Percentiles rank a stretch among this genome's conserved stretches.
Conservation (phyloP, 2,888 invertebrate genomes). For the Diarsia rubi region DNA sequence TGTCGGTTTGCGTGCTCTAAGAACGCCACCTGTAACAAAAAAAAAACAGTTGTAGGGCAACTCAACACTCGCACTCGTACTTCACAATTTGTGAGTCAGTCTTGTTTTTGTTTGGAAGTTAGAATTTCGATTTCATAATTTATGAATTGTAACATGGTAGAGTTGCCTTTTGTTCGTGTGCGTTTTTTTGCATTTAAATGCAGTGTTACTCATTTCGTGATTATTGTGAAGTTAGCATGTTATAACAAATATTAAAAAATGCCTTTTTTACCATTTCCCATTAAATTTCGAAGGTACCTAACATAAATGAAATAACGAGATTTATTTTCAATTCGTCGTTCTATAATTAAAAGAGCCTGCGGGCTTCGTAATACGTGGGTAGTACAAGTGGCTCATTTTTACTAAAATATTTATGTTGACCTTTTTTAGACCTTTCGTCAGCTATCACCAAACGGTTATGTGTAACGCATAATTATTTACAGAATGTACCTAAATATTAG, state of each 20-base stretch:
- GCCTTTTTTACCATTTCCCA: not conserved
- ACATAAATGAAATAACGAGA: constrained; percentile 3
- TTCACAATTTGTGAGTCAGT: constrained; percentile 16
- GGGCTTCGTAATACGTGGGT: constrained; percentile 7
- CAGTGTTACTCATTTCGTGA: not conserved
- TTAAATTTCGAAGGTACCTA: not conserved
- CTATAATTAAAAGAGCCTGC: constrained; percentile 26
- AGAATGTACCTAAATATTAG: not conserved
- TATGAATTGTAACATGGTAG: not conserved
- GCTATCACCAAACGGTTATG: not conserved
- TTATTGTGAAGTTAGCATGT: not conserved
- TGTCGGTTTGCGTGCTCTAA: constrained; percentile 78
- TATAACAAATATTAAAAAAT: not conserved
- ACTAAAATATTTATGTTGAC: not conserved
- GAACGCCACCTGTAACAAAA: constrained; percentile 88
- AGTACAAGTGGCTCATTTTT: constrained; percentile 6
- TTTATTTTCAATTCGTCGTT: constrained; percentile 1
- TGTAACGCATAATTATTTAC: not conserved
- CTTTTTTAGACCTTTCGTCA: constrained; percentile 9
- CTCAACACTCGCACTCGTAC: not conserved
- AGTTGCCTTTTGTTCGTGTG: not conserved
- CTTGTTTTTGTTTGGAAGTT: constrained; percentile 23
- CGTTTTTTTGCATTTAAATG: not conserved
- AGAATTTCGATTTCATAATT: constrained; percentile 14
- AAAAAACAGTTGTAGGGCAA: constrained; percentile 42